Evolutionary conservation across 2,113 vertebrate species (phyloP), one percentile per base, ranked within the genome.

Genomic region (Gadus macrocephalus): DNA sequence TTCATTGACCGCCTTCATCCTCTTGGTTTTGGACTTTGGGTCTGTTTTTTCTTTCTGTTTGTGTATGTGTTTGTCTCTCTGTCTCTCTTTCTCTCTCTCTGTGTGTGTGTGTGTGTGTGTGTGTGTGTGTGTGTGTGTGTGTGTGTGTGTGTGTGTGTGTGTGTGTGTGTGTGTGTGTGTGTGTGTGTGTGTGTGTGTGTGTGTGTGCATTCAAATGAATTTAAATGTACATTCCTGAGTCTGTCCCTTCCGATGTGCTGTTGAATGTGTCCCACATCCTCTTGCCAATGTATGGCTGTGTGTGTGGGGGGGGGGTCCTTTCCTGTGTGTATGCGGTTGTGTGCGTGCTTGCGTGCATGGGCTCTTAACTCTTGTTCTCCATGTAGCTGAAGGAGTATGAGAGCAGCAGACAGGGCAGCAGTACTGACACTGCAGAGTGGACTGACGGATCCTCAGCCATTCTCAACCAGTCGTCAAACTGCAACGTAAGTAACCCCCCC

Each of bases 351-450:
- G 64, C 67, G 70, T 81, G 76, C 78, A 74, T 80, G 84, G 84
- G 80, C 89, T 90, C 90, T 91, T 86, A 92, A 89, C 87, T 92
- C 85, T 91, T 92, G 85, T 92, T 93, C 84, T 88, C 92, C 93
- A 89, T 89, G 88, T 92, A 99, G 97, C 93, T 99, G 89, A 99
- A 98, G 89, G 97, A 99, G 73, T 99, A 98, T 78, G 97, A 99
- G 89, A 92, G 92, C 86, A 96, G 91, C 92, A 94, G 93, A 87
- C 95, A 96, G 61, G 92, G 91, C 0, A 86, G 91, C 69, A 78
- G 91, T 89, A 80, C 90, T 89, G 95, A 98, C 81, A 89, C 93
- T 86, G 77, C 94, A 72, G 96, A 98, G 83, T 96, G 95, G 95
- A 91, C 95, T 77, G 96, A 97, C 0, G 92, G 93, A 76, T 91